Evolutionary conservation across 2,797 vertebrate species (phyloP), one percentile per base, ranked within the genome.

Genomic region (Gymnothorax reevesii): DNA sequence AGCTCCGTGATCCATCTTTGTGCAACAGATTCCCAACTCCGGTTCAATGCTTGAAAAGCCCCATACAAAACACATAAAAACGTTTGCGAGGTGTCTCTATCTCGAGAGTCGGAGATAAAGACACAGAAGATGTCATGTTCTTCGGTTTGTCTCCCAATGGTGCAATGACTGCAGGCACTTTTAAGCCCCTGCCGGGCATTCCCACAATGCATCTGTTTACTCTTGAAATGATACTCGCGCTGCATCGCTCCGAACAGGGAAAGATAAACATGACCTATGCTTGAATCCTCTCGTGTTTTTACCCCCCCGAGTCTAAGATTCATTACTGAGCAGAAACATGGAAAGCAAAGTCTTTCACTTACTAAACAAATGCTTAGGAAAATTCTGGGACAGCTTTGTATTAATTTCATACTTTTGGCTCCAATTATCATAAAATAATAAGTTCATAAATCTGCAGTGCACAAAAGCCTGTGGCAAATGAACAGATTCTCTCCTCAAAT

Each of bases 61-160:
- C 77, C 25, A n/a, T 22, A 69, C 60, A 25, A 86, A 82, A 86
- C 52, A 66, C 54, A n/a, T 66, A 57, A 83, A 57, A 55, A 52
- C 20, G 52, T n/a, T n/a, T 7, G 57, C n/a, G 15, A 12, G 33
- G 12, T 62, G 42, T 22, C 42, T 86, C 27, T 15, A 80, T 7
- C 9, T 20, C 33, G 42, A 52, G 7, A 4, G 42, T 52, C 17
- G 1, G 27, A 42, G 3, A 2, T 25, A 42, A 33, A 2, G 64
- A 2, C 6, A 33, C 4, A 0, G 22, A 8, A 55, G 52, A 8
- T 57, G 22, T 57, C 54, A 15, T 27, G 27, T 27, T 27, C 33
- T 75, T 10, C 9, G 15, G 15, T 8, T 10, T 22, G 4, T 80
- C 79, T n/a, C 79, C 73, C 42, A 13, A 33, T 8, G 3, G n/a